phyloP scores from a whole-genome alignment of 2,113 vertebrate genomes.

The Muntiacus muntjak region DNA sequence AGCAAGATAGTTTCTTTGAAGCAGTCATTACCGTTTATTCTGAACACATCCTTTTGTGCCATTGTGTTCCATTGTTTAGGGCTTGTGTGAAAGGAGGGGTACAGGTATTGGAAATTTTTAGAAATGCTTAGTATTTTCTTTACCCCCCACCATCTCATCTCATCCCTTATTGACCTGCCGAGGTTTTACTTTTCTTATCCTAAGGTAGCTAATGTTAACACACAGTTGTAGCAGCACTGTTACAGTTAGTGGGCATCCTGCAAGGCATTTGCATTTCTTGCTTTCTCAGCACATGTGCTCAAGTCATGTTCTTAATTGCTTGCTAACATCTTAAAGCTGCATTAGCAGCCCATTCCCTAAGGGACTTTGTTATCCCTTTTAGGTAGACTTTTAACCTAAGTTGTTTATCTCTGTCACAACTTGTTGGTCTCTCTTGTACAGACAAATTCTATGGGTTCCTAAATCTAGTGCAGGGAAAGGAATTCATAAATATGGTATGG shows the following conservation, averaged over 20 bases:
- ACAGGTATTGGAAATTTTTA: neutral
- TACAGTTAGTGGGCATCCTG: neutral
- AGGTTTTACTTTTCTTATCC: neutral
- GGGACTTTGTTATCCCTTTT: neutral
- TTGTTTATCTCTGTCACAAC: neutral
- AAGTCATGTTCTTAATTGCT: neutral
- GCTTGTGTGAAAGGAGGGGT: neutral
- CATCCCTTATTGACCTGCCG: neutral
- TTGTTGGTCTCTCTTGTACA: neutral
- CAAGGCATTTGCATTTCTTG: neutral
- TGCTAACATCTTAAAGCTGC: constrained; percentile 6
- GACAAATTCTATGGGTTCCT: neutral
- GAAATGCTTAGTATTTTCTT: neutral
- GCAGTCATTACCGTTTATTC: constrained; percentile 8
- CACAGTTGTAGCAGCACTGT: neutral
- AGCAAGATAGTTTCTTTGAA: neutral
- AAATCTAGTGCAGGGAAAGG: neutral
- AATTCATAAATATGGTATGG: neutral
- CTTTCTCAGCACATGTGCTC: neutral
- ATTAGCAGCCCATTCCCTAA: neutral
- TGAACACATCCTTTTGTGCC: constrained; percentile 16
- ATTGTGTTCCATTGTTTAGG: neutral
- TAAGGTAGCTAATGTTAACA: neutral
- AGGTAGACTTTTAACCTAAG: neutral
- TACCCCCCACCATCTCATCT: neutral